These are phyloP conservation scores for Macrocentrus cingulum DNA, from an alignment of 1,140 invertebrate genomes.

Conservation along the genomic window DNA sequence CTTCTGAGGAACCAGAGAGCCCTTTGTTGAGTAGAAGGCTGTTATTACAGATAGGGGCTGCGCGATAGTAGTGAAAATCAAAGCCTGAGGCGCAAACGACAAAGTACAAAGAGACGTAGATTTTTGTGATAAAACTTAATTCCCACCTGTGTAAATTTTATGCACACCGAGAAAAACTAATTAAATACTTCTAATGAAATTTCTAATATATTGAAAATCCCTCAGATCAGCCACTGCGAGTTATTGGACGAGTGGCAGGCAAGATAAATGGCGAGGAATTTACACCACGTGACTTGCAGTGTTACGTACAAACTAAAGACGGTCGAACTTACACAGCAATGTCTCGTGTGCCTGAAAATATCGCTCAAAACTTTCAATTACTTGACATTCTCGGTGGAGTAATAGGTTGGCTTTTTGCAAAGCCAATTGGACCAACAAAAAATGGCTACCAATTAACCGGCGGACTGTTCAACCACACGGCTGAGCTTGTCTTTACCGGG, in stretches of 20 bases:
- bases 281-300: conserved; percentile 82
- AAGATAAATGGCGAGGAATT: conserved; percentile 75
- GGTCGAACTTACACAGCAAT: conserved; percentile 89
- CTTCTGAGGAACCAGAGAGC: conserved; percentile 8
- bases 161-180: too few species aligned
- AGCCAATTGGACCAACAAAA: conserved; percentile 67
- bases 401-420: conserved; percentile 92
- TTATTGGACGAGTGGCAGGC: conserved; percentile 83
- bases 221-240: conserved; percentile 75
- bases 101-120: conserved; percentile 7
- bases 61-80: not conserved
- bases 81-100: not conserved
- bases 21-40: conserved; percentile 16
- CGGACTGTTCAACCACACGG: conserved; percentile 80
- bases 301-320: conserved; percentile 87
- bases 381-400: conserved; percentile 76
- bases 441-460: conserved; percentile 89
- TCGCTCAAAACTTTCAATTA: conserved; percentile 80
- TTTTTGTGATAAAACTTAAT: not conserved
- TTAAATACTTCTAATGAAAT: too few species aligned
- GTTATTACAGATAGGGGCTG: conserved; percentile 19
- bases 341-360: conserved; percentile 70
- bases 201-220: not conserved
- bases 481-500: conserved; percentile 72
- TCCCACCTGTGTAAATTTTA: not conserved